Evolutionary conservation across 1,140 invertebrate species (phyloP).

Genomic region (Trichonephila clavipes): DNA sequence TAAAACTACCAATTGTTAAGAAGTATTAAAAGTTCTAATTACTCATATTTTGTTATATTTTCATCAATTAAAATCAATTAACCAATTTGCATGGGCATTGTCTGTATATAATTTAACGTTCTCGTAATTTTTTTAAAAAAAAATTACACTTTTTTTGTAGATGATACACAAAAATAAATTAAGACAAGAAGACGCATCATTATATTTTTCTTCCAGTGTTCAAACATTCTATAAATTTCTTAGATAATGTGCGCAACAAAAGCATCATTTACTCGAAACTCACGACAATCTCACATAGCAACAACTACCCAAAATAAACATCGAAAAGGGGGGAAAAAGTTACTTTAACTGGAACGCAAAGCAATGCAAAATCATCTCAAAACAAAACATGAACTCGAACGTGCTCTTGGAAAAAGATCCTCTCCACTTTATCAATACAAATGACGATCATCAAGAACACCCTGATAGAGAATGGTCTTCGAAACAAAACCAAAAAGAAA

Average conservation of each 20-base stretch:
- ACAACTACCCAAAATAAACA: not conserved
- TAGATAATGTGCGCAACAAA: not conserved
- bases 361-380: constrained; percentile 23
- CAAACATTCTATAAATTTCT: too few species aligned
- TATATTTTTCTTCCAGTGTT: too few species aligned
- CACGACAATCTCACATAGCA: constrained; percentile 1
- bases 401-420: constrained; percentile 17
- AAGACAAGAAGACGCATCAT: too few species aligned
- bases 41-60: too few species aligned
- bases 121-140: too few species aligned
- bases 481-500: constrained; percentile 19
- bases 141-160: too few species aligned
- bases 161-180: too few species aligned
- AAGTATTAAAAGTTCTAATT: too few species aligned
- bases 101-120: too few species aligned
- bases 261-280: not conserved
- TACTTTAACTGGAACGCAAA: not conserved
- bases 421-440: constrained; percentile 55
- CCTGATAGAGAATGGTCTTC: constrained; percentile 52
- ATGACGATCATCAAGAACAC: constrained; percentile 68
- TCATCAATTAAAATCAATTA: too few species aligned
- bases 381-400: constrained; percentile 34
- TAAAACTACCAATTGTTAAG: too few species aligned
- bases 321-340: not conserved
- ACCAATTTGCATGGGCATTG: too few species aligned